Conservation (phyloP, 1,140 invertebrate species). For the Steinernema khuongi region DNA sequence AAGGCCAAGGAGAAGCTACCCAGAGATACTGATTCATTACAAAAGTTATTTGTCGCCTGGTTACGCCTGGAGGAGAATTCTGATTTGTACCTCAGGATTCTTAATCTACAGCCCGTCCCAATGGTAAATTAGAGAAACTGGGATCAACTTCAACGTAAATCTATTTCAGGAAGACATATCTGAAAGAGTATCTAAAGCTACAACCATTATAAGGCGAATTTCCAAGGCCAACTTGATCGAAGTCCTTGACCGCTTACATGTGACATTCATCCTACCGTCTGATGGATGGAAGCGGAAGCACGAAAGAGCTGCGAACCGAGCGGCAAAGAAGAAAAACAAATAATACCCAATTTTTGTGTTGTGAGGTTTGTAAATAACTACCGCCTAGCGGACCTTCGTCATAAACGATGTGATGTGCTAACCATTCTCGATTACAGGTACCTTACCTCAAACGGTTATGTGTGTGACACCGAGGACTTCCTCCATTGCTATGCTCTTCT, state of each 20-base stretch:
- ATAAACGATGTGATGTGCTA: too few species aligned
- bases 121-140: not conserved
- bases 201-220: not conserved
- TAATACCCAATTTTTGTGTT: too few species aligned
- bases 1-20: not conserved
- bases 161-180: conserved; percentile 13
- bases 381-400: too few species aligned
- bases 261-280: conserved; percentile 13
- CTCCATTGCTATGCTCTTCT: too few species aligned
- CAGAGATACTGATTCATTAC: not conserved
- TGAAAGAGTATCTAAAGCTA: not conserved
- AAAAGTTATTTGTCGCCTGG: not conserved
- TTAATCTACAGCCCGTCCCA: not conserved
- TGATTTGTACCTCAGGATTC: not conserved
- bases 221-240: not conserved
- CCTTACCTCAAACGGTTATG: too few species aligned
- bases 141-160: not conserved
- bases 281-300: conserved; percentile 20
- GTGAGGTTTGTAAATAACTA: not conserved
- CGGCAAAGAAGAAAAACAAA: not conserved
- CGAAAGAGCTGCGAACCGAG: conserved; percentile 6
- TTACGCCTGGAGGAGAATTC: not conserved
- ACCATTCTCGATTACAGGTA: too few species aligned
- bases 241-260: conserved; percentile 14
- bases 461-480: too few species aligned